phyloP scores from a whole-genome alignment of 2,888 invertebrate genomes.

The Hypolimnas misippus region DNA sequence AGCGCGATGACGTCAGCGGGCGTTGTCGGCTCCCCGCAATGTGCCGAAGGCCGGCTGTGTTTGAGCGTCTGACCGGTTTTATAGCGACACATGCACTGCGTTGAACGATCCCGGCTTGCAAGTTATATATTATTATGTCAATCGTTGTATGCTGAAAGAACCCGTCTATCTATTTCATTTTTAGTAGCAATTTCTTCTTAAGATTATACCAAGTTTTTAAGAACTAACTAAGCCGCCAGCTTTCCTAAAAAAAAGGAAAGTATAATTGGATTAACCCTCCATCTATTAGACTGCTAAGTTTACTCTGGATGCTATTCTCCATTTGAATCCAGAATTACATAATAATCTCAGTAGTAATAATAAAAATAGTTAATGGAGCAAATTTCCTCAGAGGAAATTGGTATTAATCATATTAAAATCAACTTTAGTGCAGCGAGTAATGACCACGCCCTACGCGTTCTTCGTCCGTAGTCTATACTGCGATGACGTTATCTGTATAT shows the following conservation, averaged over 20 bases:
- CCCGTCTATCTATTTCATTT: neutral
- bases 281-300: too few species aligned
- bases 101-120: conserved; percentile 14
- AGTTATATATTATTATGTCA: conserved; percentile 8
- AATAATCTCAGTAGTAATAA: neutral
- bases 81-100: conserved; percentile 65
- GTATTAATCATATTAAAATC: conserved; percentile 26
- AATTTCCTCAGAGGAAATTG: conserved; percentile 15
- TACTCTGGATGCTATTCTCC: too few species aligned
- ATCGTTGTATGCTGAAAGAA: conserved; percentile 1
- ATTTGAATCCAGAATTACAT: too few species aligned
- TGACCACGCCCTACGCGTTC: conserved; percentile 63
- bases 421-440: conserved; percentile 46
- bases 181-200: neutral
- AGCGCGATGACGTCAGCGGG: conserved; percentile 79
- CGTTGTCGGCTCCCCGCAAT: conserved; percentile 63
- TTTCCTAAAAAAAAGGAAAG: too few species aligned
- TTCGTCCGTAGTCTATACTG: conserved; percentile 47
- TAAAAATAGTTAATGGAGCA: conserved; percentile 5
- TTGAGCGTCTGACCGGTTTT: conserved; percentile 61
- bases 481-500: conserved; percentile 74
- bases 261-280: too few species aligned
- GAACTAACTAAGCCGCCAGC: too few species aligned
- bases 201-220: neutral
- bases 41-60: conserved; percentile 72